Conservation (phyloP, 2,888 invertebrate genomes). For the Brachynemurus nebulosus region DNA sequence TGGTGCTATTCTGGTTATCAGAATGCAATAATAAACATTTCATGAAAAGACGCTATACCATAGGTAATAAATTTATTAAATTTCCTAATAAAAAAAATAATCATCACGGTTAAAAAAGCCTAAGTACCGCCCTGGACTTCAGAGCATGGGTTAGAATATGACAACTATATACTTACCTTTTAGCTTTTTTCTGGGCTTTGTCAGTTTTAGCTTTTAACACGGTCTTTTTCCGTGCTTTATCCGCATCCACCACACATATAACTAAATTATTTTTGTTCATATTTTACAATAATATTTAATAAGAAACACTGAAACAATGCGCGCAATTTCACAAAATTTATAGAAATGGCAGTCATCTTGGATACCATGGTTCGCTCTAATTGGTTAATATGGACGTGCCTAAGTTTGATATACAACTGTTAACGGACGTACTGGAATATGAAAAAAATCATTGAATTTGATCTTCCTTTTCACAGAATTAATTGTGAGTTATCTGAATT, state of each 20-base stretch:
- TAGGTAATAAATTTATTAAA: too few relatives aligned
- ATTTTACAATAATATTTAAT: background rate
- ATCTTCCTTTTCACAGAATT: background rate
- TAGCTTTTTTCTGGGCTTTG: background rate
- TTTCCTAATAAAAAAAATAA: too few relatives aligned
- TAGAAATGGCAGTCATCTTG: background rate
- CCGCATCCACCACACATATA: background rate
- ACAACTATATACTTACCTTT: background rate
- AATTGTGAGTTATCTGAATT: background rate
- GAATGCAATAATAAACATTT: too few relatives aligned
- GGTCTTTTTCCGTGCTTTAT: background rate
- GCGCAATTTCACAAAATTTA: background rate
- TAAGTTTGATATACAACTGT: background rate
- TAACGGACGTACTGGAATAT: background rate
- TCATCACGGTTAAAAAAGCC: background rate
- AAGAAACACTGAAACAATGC: background rate
- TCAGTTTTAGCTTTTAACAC: background rate
- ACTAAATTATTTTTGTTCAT: background rate
- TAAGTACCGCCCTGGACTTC: background rate
- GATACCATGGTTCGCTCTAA: background rate
- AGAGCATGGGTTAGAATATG: background rate
- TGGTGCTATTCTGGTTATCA: too few relatives aligned
- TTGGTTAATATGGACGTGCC: background rate
- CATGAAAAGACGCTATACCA: too few relatives aligned
- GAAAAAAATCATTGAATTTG: background rate